phyloP scores from a whole-genome alignment of 2,113 vertebrate species.

The Glareola pratincola region DNA sequence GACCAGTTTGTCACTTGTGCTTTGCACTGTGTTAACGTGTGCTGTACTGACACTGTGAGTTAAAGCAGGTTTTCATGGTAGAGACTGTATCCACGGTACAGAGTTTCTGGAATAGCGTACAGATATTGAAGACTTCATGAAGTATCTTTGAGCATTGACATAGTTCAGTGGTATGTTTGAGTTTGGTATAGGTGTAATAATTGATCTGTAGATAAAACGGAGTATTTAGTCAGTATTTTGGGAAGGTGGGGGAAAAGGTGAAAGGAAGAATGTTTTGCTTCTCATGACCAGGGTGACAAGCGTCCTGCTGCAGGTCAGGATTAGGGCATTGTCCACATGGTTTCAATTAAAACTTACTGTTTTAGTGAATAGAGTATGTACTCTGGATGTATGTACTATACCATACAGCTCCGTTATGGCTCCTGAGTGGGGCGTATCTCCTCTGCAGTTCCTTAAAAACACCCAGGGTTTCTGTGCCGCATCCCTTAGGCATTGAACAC shows the following conservation, averaged over 20 bases:
- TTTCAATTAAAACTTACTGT: not conserved
- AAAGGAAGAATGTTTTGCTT: not conserved
- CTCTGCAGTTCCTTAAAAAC: not conserved
- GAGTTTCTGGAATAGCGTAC: not conserved
- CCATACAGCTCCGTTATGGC: not conserved
- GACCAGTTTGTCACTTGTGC: not conserved
- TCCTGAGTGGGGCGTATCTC: not conserved
- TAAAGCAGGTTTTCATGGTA: not conserved
- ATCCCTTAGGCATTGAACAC: rapidly evolving
- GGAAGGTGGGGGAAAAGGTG: not conserved
- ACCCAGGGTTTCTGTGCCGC: not conserved
- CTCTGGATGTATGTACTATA: not conserved
- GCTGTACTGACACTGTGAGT: not conserved
- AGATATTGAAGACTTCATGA: not conserved
- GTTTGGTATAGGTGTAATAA: not conserved
- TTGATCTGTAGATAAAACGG: not conserved
- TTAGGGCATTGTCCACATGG: not conserved
- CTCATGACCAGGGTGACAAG: not conserved
- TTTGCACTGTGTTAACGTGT: not conserved
- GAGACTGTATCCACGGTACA: not conserved
- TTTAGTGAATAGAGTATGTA: not conserved
- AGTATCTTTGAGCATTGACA: not conserved
- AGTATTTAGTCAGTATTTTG: not conserved
- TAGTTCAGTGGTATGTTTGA: not conserved
- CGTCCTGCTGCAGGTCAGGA: not conserved